Evolutionary conservation across 2,888 invertebrate species (phyloP).

Genomic region (Epinotia ramella): DNA sequence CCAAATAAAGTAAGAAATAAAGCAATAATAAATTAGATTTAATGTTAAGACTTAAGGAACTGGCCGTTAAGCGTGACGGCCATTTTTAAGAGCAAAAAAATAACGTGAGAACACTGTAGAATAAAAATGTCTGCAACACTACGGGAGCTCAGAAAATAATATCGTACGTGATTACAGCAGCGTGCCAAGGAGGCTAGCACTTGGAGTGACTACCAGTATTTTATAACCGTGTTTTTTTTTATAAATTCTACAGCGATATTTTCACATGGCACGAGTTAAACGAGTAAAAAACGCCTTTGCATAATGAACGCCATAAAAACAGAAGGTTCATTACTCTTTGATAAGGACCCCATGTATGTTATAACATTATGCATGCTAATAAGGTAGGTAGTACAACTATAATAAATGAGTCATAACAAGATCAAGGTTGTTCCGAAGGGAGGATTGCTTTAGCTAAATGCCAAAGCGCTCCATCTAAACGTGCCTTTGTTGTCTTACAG

Average conservation of each 20-base stretch:
- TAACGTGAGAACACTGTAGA: slow-evolving; percentile 28
- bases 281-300: slow-evolving; percentile 17
- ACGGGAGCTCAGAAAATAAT: slow-evolving; percentile 43
- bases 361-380: slow-evolving; percentile 37
- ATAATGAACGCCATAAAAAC: slow-evolving; percentile 9
- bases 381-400: slow-evolving; percentile 30
- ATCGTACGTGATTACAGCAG: slow-evolving; percentile 41
- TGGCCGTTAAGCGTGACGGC: slow-evolving; percentile 42
- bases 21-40: slow-evolving; percentile 17
- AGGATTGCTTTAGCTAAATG: slow-evolving; percentile 41
- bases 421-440: slow-evolving; percentile 45
- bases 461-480: background rate
- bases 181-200: slow-evolving; percentile 38
- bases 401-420: slow-evolving; percentile 44
- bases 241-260: background rate
- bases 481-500: background rate
- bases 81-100: slow-evolving; percentile 42
- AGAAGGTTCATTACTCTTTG: slow-evolving; percentile 15
- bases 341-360: slow-evolving; percentile 21
- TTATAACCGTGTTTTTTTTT: slow-evolving; percentile 11
- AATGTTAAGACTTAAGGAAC: slow-evolving; percentile 19
- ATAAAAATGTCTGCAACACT: slow-evolving; percentile 39
- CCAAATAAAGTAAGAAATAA: background rate
- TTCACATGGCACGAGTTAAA: slow-evolving; percentile 9
- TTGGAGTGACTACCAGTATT: slow-evolving; percentile 7